These are phyloP conservation scores for Meta bourneti DNA, from an alignment of 2,888 invertebrate species.

Conservation along the genomic window DNA sequence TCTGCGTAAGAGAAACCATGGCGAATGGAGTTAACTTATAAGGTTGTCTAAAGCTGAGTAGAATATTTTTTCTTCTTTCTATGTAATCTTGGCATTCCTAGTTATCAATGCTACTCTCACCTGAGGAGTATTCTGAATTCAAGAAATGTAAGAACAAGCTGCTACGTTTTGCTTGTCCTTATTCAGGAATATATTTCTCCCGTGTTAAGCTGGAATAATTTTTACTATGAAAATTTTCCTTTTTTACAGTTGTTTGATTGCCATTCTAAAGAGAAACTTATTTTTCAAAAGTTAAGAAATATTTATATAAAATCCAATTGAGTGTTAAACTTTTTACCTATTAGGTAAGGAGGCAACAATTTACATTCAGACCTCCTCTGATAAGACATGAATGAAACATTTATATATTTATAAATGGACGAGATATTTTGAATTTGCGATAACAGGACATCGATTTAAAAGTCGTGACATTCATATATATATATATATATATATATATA, in stretches of 20 bases:
- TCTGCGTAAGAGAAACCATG: too few species aligned
- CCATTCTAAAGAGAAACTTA: not conserved
- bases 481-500: too few species aligned
- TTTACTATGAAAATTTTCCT: not conserved
- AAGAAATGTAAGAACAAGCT: constrained; percentile 48
- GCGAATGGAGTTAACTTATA: too few species aligned
- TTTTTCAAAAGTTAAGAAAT: not conserved
- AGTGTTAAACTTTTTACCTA: too few species aligned
- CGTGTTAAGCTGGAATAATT: not conserved
- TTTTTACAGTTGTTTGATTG: not conserved
- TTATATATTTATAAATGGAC: too few species aligned
- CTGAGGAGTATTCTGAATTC: constrained; percentile 14
- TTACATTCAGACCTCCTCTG: too few species aligned
- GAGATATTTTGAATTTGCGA: not conserved
- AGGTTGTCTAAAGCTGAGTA: too few species aligned
- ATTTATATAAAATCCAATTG: not conserved
- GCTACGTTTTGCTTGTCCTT: not conserved
- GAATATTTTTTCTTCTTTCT: too few species aligned
- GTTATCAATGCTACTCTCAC: too few species aligned
- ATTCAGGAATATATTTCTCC: not conserved
- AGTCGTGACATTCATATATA: not conserved
- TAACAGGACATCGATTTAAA: not conserved
- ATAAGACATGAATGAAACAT: too few species aligned
- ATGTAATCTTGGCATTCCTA: too few species aligned
- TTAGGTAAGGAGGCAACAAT: too few species aligned